phyloP scores from a whole-genome alignment of 2,797 vertebrate genomes.

The Enteromius argenteus region DNA sequence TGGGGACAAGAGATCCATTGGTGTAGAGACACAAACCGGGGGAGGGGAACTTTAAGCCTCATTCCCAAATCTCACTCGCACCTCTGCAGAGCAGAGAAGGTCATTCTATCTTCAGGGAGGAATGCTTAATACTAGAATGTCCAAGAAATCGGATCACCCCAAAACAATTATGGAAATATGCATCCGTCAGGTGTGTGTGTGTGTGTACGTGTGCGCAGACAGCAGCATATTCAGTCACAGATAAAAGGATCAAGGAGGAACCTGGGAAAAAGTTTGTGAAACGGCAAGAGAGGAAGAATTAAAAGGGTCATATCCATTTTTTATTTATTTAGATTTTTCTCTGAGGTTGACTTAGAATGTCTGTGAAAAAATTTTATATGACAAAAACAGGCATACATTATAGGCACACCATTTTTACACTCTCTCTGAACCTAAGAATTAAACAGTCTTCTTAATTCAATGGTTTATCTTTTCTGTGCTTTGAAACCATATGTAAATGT shows the following conservation, averaged over 20 bases:
- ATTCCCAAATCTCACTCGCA: slow-evolving; percentile 60
- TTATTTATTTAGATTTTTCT: slow-evolving; percentile 11
- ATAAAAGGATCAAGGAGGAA: slow-evolving; percentile 54
- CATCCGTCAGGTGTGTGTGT: slow-evolving; percentile 36
- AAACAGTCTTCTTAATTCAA: neutral
- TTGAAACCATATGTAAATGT: neutral
- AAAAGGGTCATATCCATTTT: neutral
- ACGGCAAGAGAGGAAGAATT: slow-evolving; percentile 4
- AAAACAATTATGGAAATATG: slow-evolving; percentile 62
- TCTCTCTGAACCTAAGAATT: slow-evolving; percentile 13
- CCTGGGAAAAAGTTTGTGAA: slow-evolving; percentile 6
- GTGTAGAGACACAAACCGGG: slow-evolving; percentile 28
- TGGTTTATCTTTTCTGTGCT: neutral
- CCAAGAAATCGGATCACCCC: slow-evolving; percentile 62
- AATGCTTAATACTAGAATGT: slow-evolving; percentile 64
- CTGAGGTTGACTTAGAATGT: neutral
- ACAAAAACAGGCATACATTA: neutral
- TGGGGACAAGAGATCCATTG: slow-evolving; percentile 40
- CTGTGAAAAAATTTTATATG: neutral
- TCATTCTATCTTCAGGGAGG: slow-evolving; percentile 65
- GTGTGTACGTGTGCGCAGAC: slow-evolving; percentile 25
- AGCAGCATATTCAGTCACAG: slow-evolving; percentile 7
- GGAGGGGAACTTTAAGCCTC: slow-evolving; percentile 47
- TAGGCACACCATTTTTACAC: neutral
- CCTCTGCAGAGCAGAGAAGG: slow-evolving; percentile 63